Evolutionary conservation across 2,888 invertebrate genomes (phyloP).

Genomic region (Eupeodes luniger): DNA sequence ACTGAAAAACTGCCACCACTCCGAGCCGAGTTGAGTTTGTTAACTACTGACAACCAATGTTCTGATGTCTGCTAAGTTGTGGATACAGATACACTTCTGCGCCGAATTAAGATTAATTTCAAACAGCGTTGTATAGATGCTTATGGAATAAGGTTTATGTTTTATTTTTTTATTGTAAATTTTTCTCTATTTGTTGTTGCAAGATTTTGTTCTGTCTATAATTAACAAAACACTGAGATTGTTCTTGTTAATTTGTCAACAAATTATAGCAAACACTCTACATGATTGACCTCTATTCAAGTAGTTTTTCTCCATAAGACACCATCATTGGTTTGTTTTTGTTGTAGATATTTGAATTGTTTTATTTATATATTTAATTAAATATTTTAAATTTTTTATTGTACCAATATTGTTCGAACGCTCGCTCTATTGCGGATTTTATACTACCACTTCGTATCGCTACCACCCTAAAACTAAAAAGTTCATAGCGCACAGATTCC

Average conservation of each 20-base stretch:
- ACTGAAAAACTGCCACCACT: constrained; percentile 40
- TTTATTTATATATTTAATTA: background rate
- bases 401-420: constrained; percentile 27
- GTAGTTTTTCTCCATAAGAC: background rate
- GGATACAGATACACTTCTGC: constrained; percentile 37
- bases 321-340: too few relatives aligned
- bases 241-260: constrained; percentile 55
- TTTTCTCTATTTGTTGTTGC: constrained; percentile 12
- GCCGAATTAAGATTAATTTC: constrained; percentile 47
- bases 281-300: constrained; percentile 16
- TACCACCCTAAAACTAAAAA: constrained; percentile 75
- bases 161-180: constrained; percentile 22
- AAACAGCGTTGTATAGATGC: constrained; percentile 23
- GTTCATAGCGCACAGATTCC: constrained; percentile 69
- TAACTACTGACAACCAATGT: constrained; percentile 34
- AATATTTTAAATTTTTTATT: background rate
- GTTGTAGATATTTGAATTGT: background rate
- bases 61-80: constrained; percentile 23
- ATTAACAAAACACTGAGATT: constrained; percentile 43
- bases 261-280: constrained; percentile 41
- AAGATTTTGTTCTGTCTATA: constrained; percentile 35
- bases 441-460: constrained; percentile 72
- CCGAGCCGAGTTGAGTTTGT: constrained; percentile 11
- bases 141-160: constrained; percentile 39
- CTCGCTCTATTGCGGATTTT: background rate